These are phyloP conservation scores for Campylomormyrus tamandua DNA, from an alignment of 2,113 vertebrate species.

Conservation along the genomic window DNA sequence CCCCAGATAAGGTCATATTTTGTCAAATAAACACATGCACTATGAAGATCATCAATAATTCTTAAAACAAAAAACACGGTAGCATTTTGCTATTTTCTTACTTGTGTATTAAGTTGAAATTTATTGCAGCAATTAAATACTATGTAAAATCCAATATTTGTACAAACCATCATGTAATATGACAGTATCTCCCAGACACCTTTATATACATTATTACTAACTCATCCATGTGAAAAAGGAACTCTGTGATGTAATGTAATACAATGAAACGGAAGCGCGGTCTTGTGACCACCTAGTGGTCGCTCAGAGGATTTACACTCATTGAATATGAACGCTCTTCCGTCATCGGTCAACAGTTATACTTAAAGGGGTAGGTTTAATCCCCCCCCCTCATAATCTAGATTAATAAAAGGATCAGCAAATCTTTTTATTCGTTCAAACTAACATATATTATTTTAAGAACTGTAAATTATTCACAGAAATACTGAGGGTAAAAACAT, in stretches of 20 bases:
- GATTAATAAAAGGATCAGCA: background rate
- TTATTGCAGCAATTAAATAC: background rate
- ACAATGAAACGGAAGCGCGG: background rate
- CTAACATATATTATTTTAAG: background rate
- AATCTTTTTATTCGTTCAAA: background rate
- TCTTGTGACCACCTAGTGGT: background rate
- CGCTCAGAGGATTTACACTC: background rate
- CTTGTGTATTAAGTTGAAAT: background rate
- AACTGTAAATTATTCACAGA: background rate
- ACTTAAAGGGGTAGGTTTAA: background rate
- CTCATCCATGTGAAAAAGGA: background rate
- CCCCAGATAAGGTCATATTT: background rate
- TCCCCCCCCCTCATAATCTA: background rate
- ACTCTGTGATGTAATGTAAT: background rate
- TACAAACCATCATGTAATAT: background rate
- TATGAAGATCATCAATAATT: background rate
- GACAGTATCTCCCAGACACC: background rate
- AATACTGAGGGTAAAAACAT: background rate
- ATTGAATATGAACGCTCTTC: background rate
- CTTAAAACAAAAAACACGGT: background rate
- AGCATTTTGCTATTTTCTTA: background rate
- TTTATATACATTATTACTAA: background rate
- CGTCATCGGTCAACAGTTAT: background rate
- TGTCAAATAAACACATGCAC: background rate
- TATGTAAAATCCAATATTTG: background rate